Evolutionary conservation across 2,888 invertebrate genomes (phyloP).

Genomic region (Leucoptera coffeella): DNA sequence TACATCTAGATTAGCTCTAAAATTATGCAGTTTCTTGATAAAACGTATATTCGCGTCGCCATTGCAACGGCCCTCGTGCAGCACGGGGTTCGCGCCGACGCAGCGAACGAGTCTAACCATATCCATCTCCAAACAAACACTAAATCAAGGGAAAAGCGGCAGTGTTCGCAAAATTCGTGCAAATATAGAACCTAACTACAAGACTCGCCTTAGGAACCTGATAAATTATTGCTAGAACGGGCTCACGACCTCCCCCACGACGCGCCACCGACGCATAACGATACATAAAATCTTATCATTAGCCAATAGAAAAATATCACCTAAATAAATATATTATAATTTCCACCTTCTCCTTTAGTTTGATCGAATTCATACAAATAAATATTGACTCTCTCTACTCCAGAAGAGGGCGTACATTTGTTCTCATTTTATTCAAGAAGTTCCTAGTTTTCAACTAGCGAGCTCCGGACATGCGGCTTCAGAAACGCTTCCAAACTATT

Average conservation of each 20-base stretch:
- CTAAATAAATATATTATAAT: constrained; percentile 41
- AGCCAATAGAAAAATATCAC: constrained; percentile 55
- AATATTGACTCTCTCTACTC: constrained; percentile 12
- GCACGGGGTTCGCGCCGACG: no score
- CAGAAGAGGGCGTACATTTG: no score
- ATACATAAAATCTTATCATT: constrained; percentile 44
- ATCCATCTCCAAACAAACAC: constrained; percentile 23
- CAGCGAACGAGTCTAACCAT: no score
- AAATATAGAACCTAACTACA: constrained; percentile 49
- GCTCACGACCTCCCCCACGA: constrained; percentile 23
- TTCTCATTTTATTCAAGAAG: no score
- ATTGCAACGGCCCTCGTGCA: constrained; percentile 53
- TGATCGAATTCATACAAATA: no score
- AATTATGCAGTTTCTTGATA: constrained; percentile 46
- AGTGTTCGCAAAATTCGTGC: constrained; percentile 50
- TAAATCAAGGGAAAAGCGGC: constrained; percentile 38
- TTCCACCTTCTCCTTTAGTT: no score
- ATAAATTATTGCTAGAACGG: constrained; percentile 46
- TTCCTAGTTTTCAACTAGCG: no score
- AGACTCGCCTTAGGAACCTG: constrained; percentile 53
- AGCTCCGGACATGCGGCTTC: no score
- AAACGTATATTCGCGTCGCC: constrained; percentile 51
- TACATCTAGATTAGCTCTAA: constrained; percentile 42
- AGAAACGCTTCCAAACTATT: no score
- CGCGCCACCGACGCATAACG: constrained; percentile 32